Conservation (phyloP, 92 coral and sea anemone genomes). For the Diadumene lineata region DNA sequence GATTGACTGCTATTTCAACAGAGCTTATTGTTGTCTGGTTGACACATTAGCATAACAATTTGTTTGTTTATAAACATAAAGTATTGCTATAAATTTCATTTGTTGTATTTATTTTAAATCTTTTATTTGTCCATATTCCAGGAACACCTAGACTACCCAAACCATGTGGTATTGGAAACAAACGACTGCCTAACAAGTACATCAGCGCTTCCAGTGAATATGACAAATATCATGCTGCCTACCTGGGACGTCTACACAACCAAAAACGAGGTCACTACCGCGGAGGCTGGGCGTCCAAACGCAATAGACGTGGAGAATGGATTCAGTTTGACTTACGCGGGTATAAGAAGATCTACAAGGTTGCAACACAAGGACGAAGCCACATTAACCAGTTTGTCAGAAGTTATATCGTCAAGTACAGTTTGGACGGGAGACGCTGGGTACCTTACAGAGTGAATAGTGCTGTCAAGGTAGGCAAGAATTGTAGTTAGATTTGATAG, state of each 20-base stretch:
- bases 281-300: conserved; percentile 80
- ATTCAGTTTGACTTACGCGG: conserved; percentile 66
- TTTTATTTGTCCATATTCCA: not conserved
- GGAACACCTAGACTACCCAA: conserved; percentile 25
- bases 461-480: conserved; percentile 43
- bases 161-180: conserved; percentile 41
- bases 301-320: conserved; percentile 65
- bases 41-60: too few relatives aligned
- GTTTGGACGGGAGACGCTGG: conserved; percentile 76
- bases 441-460: conserved; percentile 63
- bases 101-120: not conserved
- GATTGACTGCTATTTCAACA: too few relatives aligned
- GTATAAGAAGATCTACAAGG: conserved; percentile 59
- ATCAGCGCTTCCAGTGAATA: conserved; percentile 75
- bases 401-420: conserved; percentile 48
- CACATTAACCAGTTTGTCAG: conserved; percentile 68
- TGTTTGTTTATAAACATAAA: too few relatives aligned
- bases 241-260: conserved; percentile 67
- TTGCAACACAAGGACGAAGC: conserved; percentile 77
- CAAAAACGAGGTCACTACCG: conserved; percentile 59
- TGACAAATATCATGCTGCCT: conserved; percentile 68
- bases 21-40: too few relatives aligned
- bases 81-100: too few relatives aligned
- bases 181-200: conserved; percentile 43
- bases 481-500: too few relatives aligned